phyloP scores from a whole-genome alignment of 2,888 invertebrate genomes.

The Petrophora chlorosata region DNA sequence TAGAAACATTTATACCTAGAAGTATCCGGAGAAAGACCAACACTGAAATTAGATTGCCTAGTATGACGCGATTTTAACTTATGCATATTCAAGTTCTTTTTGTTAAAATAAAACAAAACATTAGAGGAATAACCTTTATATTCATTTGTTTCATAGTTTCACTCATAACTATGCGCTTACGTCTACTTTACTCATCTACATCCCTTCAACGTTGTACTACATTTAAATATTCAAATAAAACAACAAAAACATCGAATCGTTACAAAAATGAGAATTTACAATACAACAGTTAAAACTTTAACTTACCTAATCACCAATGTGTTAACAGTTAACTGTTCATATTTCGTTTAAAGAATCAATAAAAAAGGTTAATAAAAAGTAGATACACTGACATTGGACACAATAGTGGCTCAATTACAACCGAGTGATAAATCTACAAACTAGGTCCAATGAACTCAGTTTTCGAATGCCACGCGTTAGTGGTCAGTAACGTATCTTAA shows the following conservation, averaged over 20 bases:
- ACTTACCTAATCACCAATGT: conserved; percentile 11
- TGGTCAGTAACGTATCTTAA: too few species aligned
- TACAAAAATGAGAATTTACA: conserved; percentile 23
- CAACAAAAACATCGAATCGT: conserved; percentile 36
- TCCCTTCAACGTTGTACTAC: conserved; percentile 48
- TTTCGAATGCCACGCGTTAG: too few species aligned
- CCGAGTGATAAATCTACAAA: too few species aligned
- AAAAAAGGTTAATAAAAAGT: too few species aligned
- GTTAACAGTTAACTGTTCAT: conserved; percentile 4
- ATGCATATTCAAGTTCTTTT: neutral
- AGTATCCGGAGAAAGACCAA: too few species aligned
- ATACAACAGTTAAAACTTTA: conserved; percentile 26
- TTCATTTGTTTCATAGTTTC: conserved; percentile 74
- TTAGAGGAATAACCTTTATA: conserved; percentile 81
- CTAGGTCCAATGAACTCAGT: too few species aligned
- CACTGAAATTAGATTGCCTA: too few species aligned
- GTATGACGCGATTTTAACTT: neutral
- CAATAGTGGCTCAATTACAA: too few species aligned
- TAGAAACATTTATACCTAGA: too few species aligned
- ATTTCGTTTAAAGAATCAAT: too few species aligned
- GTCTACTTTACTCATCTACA: conserved; percentile 55
- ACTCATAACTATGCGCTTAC: conserved; percentile 70
- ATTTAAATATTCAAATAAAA: conserved; percentile 42
- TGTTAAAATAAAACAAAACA: conserved; percentile 5
- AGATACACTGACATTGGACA: too few species aligned